A percentile compares a stretch with the other conserved stretches of the same genome.
Conservation (phyloP, 2,888 invertebrate species). For the Lagria hirta region DNA sequence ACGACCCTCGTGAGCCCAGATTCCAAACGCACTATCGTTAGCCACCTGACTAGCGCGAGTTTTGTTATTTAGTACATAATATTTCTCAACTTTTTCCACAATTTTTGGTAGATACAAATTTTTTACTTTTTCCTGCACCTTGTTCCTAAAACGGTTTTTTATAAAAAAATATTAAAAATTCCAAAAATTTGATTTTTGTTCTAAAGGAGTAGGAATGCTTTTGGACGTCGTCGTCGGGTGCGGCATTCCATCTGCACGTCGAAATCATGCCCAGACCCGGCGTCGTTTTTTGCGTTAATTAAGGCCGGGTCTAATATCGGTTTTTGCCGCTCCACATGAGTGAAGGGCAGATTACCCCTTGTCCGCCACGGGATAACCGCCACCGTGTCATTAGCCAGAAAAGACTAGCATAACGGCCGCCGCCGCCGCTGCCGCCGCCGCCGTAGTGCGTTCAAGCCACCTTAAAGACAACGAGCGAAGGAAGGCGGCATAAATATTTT, state of each 20-base stretch:
- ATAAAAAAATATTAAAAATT: too few relatives aligned
- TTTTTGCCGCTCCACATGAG: constrained; percentile 52
- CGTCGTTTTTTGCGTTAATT: constrained; percentile 52
- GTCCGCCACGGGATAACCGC: constrained; percentile 38
- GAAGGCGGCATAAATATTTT: constrained; percentile 20
- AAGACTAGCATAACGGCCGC: constrained; percentile 7
- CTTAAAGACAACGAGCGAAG: constrained; percentile 12
- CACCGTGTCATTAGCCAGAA: constrained; percentile 42
- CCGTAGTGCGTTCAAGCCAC: constrained; percentile 9
- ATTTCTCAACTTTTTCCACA: too few relatives aligned
- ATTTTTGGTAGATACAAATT: too few relatives aligned
- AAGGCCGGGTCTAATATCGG: constrained; percentile 52
- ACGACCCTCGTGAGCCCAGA: too few relatives aligned
- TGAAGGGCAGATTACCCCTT: constrained; percentile 49
- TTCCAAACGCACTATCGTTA: too few relatives aligned
- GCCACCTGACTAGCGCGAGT: too few relatives aligned
- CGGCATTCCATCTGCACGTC: constrained; percentile 23
- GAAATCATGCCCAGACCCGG: constrained; percentile 27
- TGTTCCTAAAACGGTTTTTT: too few relatives aligned
- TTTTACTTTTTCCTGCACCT: too few relatives aligned
- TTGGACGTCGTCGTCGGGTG: constrained; percentile 11
- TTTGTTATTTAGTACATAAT: too few relatives aligned
- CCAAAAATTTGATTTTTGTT: constrained; percentile 5
- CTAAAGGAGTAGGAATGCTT: too few relatives aligned
- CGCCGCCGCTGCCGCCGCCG: constrained; percentile 6